Percentiles rank a stretch among this genome's conserved stretches.
phyloP scores from a whole-genome alignment of 2,797 vertebrate species.

The Podarcis lilfordi region DNA sequence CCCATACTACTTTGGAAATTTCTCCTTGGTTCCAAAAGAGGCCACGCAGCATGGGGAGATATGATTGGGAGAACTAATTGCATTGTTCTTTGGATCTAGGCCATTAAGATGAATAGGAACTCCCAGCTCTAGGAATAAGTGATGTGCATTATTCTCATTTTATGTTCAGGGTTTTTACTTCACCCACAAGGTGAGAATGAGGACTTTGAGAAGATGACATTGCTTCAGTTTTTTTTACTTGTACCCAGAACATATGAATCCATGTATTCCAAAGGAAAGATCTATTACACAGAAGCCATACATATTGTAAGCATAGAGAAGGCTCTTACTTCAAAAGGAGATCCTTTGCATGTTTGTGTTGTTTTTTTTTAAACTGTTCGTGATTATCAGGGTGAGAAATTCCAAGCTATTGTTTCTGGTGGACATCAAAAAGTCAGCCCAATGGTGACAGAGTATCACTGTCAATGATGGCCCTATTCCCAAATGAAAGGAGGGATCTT shows the following conservation, averaged over 20 bases:
- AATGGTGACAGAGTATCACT: background rate
- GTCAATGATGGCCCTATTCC: background rate
- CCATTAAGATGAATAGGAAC: background rate
- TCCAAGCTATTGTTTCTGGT: background rate
- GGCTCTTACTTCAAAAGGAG: background rate
- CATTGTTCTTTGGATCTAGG: background rate
- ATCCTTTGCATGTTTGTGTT: background rate
- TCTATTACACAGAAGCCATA: background rate
- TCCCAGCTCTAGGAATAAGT: background rate
- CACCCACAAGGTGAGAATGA: fast-evolving
- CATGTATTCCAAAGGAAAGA: slow-evolving; percentile 31
- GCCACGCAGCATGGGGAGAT: background rate
- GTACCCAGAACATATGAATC: slow-evolving; percentile 8
- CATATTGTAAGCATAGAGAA: slow-evolving; percentile 31
- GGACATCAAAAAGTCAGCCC: background rate
- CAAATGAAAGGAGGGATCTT: background rate
- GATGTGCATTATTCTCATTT: background rate
- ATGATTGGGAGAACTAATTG: background rate
- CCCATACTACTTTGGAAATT: slow-evolving; percentile 21
- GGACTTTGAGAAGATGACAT: background rate
- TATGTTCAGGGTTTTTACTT: background rate
- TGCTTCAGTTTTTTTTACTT: slow-evolving; percentile 23
- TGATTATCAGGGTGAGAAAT: background rate
- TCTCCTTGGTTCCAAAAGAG: background rate
- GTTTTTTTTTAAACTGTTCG: background rate